These are phyloP conservation scores for Simalia tracyae DNA, from an alignment of 2,797 vertebrate species.

Conservation along the genomic window DNA sequence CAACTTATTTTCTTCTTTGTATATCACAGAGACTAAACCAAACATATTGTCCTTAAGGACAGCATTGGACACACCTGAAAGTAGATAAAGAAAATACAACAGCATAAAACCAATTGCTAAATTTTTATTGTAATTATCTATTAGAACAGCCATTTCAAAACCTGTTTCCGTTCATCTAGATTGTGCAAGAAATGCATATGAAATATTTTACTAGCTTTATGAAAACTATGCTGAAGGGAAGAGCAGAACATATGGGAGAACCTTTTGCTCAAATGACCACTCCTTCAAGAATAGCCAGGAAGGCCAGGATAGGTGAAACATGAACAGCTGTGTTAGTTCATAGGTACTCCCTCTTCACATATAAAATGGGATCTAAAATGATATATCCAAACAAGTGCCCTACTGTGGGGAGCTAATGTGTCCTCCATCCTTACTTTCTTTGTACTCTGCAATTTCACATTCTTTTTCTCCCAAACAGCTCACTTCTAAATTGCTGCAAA, in stretches of 20 bases:
- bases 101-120: neutral
- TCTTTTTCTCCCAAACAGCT: too few relatives aligned
- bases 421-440: neutral
- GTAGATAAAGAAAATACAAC: neutral
- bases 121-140: neutral
- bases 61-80: neutral
- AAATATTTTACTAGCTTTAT: neutral
- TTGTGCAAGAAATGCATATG: neutral
- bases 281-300: neutral
- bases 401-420: neutral
- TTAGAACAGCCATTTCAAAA: neutral
- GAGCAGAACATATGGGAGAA: neutral
- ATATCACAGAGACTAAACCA: neutral
- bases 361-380: neutral
- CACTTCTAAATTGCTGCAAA: neutral
- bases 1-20: neutral
- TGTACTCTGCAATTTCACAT: neutral
- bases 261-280: neutral
- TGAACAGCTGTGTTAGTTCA: neutral
- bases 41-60: neutral
- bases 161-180: neutral
- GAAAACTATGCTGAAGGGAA: neutral
- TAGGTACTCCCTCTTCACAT: neutral
- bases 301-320: neutral
- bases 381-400: neutral